phyloP scores from a whole-genome alignment of 1,140 invertebrate genomes.

The Eumaeus atala region DNA sequence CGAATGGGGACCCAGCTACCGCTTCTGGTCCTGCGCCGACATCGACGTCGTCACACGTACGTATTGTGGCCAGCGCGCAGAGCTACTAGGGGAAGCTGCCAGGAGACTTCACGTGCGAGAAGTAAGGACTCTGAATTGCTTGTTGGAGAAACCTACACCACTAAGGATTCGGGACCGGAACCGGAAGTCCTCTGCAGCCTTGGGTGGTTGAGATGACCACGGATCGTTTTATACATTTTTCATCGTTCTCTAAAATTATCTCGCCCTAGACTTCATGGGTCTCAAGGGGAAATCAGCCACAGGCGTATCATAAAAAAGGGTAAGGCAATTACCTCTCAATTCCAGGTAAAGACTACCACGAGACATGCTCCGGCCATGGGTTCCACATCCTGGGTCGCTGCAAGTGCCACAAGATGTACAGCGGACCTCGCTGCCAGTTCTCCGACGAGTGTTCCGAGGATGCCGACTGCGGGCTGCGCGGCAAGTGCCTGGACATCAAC shows the following conservation, averaged over 20 bases:
- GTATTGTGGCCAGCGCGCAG: too few species aligned
- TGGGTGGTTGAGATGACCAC: too few species aligned
- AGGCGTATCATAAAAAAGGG: not conserved
- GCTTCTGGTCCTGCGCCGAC: constrained; percentile 97
- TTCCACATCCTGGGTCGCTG: constrained; percentile 84
- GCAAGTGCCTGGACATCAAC: constrained; percentile 86
- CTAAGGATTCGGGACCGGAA: too few species aligned
- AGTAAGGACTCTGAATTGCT: too few species aligned
- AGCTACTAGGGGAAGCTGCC: too few species aligned
- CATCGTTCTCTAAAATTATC: too few species aligned
- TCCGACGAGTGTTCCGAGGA: constrained; percentile 88
- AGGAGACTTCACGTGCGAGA: too few species aligned
- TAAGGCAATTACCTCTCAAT: constrained; percentile 16
- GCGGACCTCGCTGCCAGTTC: constrained; percentile 88
- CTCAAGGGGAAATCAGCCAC: too few species aligned
- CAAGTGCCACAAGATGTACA: constrained; percentile 88
- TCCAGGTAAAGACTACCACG: constrained; percentile 82
- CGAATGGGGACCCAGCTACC: constrained; percentile 90
- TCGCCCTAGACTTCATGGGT: too few species aligned
- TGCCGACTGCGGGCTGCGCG: constrained; percentile 88
- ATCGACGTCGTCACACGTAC: constrained; percentile 85
- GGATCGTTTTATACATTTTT: too few species aligned
- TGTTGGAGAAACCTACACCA: too few species aligned
- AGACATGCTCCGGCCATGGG: constrained; percentile 89
- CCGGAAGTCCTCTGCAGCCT: too few species aligned